Conservation (phyloP, 64 coral and sea anemone genomes). For the Catalaphyllia jardinei region DNA sequence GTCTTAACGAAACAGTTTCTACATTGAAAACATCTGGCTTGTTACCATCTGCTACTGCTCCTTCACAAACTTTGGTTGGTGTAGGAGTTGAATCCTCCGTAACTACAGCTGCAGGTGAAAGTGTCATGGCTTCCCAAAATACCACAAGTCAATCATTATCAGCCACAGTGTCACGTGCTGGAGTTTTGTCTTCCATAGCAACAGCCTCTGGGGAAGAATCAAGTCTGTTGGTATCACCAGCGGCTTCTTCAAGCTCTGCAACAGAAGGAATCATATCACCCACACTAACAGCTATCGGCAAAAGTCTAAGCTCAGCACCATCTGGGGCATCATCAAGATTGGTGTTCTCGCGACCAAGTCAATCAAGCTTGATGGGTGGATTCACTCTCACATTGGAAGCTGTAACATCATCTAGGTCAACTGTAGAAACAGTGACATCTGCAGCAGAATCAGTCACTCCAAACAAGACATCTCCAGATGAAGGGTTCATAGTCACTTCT, state of each 20-base stretch:
- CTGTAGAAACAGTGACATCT: background rate
- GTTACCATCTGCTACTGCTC: background rate
- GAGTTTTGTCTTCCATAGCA: background rate
- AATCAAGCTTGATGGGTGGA: background rate
- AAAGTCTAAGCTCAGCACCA: background rate
- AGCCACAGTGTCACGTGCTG: background rate
- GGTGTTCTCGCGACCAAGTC: background rate
- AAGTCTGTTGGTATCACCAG: background rate
- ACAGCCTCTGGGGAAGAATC: background rate
- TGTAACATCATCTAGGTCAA: background rate
- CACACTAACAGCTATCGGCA: too few species aligned
- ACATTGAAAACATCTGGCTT: background rate
- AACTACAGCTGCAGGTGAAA: background rate
- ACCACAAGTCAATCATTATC: background rate
- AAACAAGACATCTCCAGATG: slow-evolving; percentile 27
- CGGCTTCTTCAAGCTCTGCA: too few species aligned
- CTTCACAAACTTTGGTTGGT: too few species aligned
- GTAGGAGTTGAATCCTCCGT: background rate
- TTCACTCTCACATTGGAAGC: background rate
- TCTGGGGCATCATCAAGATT: background rate
- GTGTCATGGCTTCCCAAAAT: background rate
- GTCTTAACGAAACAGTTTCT: background rate
- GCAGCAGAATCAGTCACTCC: background rate
- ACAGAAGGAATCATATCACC: background rate
- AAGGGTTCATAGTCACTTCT: slow-evolving; percentile 35